Conservation (phyloP, 2,888 invertebrate species). For the Cyclophora punctaria region DNA sequence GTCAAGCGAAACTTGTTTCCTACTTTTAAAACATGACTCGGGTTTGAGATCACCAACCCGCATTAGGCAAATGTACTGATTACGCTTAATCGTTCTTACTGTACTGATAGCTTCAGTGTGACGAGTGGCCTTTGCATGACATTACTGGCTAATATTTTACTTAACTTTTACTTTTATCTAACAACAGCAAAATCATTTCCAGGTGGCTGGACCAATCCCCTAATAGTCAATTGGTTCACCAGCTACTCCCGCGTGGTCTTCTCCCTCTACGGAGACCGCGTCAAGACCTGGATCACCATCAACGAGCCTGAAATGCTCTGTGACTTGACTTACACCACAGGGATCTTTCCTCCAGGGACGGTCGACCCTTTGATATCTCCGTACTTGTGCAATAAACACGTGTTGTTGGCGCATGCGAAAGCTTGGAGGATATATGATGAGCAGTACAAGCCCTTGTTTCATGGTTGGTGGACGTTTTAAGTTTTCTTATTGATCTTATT, state of each 20-base stretch:
- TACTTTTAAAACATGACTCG: no score
- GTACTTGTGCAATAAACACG: slow-evolving; percentile 75
- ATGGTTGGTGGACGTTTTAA: slow-evolving; percentile 37
- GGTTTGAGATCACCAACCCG: no score
- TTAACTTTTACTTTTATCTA: no score
- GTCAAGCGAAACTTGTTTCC: no score
- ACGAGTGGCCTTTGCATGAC: no score
- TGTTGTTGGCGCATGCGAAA: slow-evolving; percentile 80
- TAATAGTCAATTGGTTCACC: slow-evolving; percentile 76
- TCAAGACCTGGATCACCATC: slow-evolving; percentile 81
- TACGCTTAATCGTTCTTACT: no score
- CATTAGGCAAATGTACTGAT: no score
- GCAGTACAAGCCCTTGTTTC: slow-evolving; percentile 64
- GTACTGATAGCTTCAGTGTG: no score
- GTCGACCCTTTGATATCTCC: slow-evolving; percentile 52
- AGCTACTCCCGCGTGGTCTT: slow-evolving; percentile 76
- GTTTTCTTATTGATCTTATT: no score
- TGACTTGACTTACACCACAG: slow-evolving; percentile 49
- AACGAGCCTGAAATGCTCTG: slow-evolving; percentile 78
- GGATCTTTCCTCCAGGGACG: slow-evolving; percentile 43
- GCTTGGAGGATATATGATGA: slow-evolving; percentile 76
- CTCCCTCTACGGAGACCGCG: slow-evolving; percentile 74
- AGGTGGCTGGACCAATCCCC: slow-evolving; percentile 80
- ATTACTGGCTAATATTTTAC: no score
- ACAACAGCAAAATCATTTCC: slow-evolving; percentile 6